Evolutionary conservation across 2,888 invertebrate species (phyloP).

Genomic region (Holacanthella duospinosa): DNA sequence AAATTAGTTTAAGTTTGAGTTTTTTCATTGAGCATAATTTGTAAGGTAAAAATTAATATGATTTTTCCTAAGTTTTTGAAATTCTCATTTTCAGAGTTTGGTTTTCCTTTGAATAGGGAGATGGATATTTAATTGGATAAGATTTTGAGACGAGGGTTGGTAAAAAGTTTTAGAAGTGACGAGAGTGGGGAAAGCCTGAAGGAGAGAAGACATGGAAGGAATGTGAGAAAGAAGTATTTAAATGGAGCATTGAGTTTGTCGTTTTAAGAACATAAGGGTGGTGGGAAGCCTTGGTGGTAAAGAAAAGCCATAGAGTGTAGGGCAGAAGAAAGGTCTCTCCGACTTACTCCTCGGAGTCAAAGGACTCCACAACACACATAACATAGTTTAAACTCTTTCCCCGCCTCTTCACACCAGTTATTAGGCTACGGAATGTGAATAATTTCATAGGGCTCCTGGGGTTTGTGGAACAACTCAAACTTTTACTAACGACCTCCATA

Average conservation of each 20-base stretch:
- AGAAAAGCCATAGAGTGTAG: background rate
- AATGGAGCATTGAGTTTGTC: background rate
- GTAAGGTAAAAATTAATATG: background rate
- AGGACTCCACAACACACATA: background rate
- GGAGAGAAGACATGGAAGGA: too few species aligned
- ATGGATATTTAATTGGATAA: too few species aligned
- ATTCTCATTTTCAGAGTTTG: background rate
- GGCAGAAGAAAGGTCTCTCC: background rate
- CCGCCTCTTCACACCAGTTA: background rate
- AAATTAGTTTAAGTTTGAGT: too few species aligned
- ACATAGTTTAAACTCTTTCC: background rate
- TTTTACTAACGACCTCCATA: too few species aligned
- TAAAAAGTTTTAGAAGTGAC: too few species aligned
- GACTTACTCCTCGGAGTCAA: background rate
- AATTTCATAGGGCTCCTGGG: background rate
- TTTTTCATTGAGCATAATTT: background rate
- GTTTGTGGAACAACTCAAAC: background rate
- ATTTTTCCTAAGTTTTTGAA: background rate
- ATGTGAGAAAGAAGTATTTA: slow-evolving; percentile 12
- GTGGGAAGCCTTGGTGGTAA: background rate
- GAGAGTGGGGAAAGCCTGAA: too few species aligned
- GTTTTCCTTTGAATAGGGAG: background rate
- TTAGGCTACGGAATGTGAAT: background rate
- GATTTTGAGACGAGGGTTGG: too few species aligned
- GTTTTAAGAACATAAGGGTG: background rate